These are phyloP conservation scores for Tinea trinotella DNA, from an alignment of 2,888 invertebrate genomes.

Conservation along the genomic window DNA sequence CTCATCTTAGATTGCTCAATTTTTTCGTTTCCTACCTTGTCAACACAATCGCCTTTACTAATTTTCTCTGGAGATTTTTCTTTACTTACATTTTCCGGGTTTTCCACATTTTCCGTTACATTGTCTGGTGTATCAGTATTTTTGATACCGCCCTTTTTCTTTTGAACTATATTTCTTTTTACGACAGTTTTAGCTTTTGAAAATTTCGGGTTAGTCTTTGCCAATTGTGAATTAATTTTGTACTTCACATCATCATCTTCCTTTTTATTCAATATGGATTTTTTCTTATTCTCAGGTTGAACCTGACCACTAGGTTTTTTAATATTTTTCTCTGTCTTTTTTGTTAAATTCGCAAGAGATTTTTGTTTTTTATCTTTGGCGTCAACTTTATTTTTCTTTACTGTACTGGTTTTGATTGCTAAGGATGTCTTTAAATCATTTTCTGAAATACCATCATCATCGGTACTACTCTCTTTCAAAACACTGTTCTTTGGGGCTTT, in stretches of 20 bases:
- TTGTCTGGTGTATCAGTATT: too few species aligned
- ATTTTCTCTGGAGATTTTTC: background rate
- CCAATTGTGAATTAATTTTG: conserved; percentile 52
- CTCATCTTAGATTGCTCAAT: background rate
- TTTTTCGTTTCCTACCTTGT: conserved; percentile 17
- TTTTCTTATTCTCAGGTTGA: conserved; percentile 21
- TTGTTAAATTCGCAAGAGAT: conserved; percentile 27
- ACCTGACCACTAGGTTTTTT: conserved; percentile 23
- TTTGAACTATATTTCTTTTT: conserved; percentile 32
- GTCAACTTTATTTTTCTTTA: conserved; percentile 51
- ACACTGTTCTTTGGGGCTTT: conserved; percentile 45
- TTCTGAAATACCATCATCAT: conserved; percentile 21
- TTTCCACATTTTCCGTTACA: too few species aligned
- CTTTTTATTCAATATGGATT: conserved; percentile 18
- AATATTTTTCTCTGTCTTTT: conserved; percentile 34
- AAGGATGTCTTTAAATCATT: conserved; percentile 37
- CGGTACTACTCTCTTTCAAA: conserved; percentile 32
- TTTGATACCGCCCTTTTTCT: conserved; percentile 5
- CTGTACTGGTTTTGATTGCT: conserved; percentile 38
- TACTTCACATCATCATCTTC: conserved; percentile 43
- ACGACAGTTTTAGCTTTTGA: conserved; percentile 42
- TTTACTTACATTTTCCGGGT: too few species aligned
- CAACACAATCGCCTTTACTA: background rate
- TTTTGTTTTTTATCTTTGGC: conserved; percentile 53
- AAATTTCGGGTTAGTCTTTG: conserved; percentile 41